Base-by-base conservation (phyloP, 2,797 vertebrate species). In the Todus mexicanus region DNA sequence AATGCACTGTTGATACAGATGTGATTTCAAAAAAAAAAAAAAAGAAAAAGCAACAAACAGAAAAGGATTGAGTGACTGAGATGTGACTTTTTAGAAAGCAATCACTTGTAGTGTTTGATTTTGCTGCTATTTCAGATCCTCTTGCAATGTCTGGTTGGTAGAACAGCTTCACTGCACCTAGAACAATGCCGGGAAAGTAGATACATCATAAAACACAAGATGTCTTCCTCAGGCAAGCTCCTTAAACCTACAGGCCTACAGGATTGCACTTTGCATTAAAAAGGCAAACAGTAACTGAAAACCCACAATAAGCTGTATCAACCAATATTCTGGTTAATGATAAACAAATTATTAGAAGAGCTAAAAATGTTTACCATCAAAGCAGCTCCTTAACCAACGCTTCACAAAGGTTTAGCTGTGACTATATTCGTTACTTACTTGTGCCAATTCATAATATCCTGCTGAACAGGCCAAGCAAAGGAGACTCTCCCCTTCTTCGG, bases 391-490 rank as follows among this genome's bases (percentile, higher is more conserved):
- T 21, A n/a, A 23, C n/a, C 15, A 82, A 16, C 1, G 17, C 16
- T 43, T 76, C 57, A 21, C n/a, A 48, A 76, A 40, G 27, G 51
- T 31, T 84, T 43, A 73, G 9, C 6, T n/a, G 54, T 4, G 31
- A 78, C 2, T 40, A 3, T 3, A 43, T 38, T 43, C 53, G 9
- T 66, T 89, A 97, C 98, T 97, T 97, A 99, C 99, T 98, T 99
- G 99, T 97, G 99, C 99, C 95, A 99, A 98, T 97, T 99, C 99
- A 96, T 99, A 99, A 98, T 99, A 99, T 60, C 99, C 99, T 79
- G 99, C 99, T 7, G 99, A 99, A 98, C 99, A 99, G 92, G 99
- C 99, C 93, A 99, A 98, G 97, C 99, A 99, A 70, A 99, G 97
- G 85, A 99, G 98, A 96, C 99, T 99, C 96, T 99, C 99, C 56